Conservation (phyloP, 2,888 invertebrate genomes). For the Mythimna pallens region DNA sequence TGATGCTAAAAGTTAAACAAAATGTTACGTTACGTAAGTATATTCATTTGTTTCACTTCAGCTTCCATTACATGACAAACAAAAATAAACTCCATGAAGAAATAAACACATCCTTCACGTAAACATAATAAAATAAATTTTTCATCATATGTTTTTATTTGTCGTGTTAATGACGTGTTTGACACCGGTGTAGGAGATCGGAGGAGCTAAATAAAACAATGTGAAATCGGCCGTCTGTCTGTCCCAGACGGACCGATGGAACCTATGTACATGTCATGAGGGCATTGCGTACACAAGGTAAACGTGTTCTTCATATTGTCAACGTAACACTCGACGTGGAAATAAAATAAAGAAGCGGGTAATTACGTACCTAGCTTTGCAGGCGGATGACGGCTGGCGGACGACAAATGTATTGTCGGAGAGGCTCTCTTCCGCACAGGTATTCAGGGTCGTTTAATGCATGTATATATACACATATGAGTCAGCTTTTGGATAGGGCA, state of each 20-base stretch:
- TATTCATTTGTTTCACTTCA: neutral
- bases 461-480: no score
- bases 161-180: conserved; percentile 64
- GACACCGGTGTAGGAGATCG: conserved; percentile 59
- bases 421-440: neutral
- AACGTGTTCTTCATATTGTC: conserved; percentile 38
- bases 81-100: conserved; percentile 19
- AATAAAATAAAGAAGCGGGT: conserved; percentile 35
- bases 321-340: conserved; percentile 26
- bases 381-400: neutral
- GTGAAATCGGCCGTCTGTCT: conserved; percentile 50
- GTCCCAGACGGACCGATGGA: conserved; percentile 40
- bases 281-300: conserved; percentile 36
- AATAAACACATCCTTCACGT: conserved; percentile 18
- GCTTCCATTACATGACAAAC: conserved; percentile 7
- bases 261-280: conserved; percentile 57
- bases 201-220: conserved; percentile 61
- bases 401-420: conserved; percentile 1
- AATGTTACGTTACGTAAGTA: neutral
- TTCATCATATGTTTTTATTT: conserved; percentile 44
- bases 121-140: conserved; percentile 46
- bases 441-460: neutral
- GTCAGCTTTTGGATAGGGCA: no score
- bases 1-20: conserved; percentile 6
- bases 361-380: conserved; percentile 21